Percentiles rank a stretch among this genome's conserved stretches.
phyloP scores from a whole-genome alignment of 2,113 vertebrate species.

The Eulacestoma nigropectus region DNA sequence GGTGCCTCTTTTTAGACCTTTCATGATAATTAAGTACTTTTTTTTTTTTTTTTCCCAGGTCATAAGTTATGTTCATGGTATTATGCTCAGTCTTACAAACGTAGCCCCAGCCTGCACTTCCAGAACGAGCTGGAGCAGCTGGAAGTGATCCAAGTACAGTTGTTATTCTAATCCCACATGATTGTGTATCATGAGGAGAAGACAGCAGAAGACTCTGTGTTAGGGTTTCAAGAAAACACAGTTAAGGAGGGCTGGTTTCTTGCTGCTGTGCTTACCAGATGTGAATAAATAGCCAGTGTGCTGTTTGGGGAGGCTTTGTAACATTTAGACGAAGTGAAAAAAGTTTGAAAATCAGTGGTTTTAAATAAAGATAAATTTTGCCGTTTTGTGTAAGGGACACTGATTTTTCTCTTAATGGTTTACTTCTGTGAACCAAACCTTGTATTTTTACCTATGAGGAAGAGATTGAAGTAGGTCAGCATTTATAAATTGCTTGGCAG shows the following conservation, averaged over 20 bases:
- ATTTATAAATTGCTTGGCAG: not conserved
- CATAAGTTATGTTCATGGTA: not conserved
- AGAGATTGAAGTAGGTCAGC: not conserved
- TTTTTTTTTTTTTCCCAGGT: not conserved
- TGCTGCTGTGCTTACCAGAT: not conserved
- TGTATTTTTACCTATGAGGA: not conserved
- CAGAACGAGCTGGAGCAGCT: not conserved
- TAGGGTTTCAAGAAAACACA: not conserved
- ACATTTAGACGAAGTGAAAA: not conserved
- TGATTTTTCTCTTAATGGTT: not conserved
- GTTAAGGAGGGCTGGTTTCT: not conserved
- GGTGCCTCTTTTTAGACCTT: accelerated
- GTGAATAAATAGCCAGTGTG: not conserved
- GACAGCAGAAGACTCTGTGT: not conserved
- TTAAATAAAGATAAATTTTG: not conserved
- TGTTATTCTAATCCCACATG: not conserved
- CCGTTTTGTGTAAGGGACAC: accelerated
- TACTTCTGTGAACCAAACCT: not conserved
- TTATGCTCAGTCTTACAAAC: not conserved
- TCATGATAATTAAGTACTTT: accelerated
- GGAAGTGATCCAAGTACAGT: not conserved
- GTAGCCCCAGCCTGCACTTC: not conserved
- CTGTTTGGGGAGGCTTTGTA: not conserved
- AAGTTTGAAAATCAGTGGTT: not conserved
- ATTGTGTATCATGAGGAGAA: not conserved